These are phyloP conservation scores for Poeciliopsis turrubarensis DNA, from an alignment of 2,113 vertebrate species.

Conservation along the genomic window DNA sequence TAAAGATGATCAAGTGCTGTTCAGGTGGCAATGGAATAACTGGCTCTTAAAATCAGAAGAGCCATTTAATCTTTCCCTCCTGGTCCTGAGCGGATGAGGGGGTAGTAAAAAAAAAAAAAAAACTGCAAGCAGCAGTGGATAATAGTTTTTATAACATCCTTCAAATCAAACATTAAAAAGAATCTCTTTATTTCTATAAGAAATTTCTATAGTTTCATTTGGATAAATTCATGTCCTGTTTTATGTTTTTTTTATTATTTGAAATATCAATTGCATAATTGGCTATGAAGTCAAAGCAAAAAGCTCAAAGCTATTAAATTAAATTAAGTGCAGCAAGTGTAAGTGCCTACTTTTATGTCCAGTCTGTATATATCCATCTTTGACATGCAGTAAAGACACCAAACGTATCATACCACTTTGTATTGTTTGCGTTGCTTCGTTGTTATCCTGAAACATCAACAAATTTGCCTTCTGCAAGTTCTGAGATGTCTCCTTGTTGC, in stretches of 20 bases:
- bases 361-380: background rate
- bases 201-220: background rate
- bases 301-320: background rate
- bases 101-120: no score
- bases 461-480: background rate
- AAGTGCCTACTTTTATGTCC: background rate
- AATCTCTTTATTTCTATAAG: background rate
- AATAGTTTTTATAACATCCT: background rate
- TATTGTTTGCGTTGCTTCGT: background rate
- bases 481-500: background rate
- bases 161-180: background rate
- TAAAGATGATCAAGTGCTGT: background rate
- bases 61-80: background rate
- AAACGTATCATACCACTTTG: background rate
- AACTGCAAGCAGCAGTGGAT: no score
- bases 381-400: background rate
- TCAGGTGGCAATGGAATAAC: background rate
- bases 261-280: background rate
- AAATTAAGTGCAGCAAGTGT: background rate
- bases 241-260: background rate
- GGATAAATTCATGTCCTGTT: background rate
- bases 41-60: background rate
- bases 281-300: slow-evolving; percentile 7
- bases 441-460: background rate
- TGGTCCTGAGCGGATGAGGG: background rate